These are phyloP conservation scores for Hipposideros larvatus DNA, from an alignment of 2,797 vertebrate species.

Conservation along the genomic window DNA sequence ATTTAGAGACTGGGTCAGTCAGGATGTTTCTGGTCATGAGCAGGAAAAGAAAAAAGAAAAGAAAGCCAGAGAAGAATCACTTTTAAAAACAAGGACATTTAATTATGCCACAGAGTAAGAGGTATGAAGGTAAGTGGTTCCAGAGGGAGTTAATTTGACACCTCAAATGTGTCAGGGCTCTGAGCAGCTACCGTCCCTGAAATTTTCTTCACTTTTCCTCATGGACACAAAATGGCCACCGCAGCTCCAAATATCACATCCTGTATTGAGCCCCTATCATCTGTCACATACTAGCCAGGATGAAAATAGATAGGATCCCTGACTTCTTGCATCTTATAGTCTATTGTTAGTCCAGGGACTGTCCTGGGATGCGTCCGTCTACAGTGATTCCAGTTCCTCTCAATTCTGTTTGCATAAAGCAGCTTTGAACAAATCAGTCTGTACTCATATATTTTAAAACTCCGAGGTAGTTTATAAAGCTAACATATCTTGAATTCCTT, in stretches of 20 bases:
- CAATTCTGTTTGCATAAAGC: neutral
- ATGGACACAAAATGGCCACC: neutral
- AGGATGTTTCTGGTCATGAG: neutral
- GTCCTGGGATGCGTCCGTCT: accelerated
- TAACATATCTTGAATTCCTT: neutral
- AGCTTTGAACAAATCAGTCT: neutral
- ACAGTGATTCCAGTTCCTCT: neutral
- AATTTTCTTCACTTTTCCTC: neutral
- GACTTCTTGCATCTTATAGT: neutral
- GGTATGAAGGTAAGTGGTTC: neutral
- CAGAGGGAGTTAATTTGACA: neutral
- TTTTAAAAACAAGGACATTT: neutral
- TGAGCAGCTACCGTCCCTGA: neutral
- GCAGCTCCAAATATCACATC: neutral
- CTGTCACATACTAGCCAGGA: neutral
- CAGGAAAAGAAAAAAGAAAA: neutral
- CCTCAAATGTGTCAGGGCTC: neutral
- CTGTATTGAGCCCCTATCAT: accelerated
- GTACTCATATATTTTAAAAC: neutral
- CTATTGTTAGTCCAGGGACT: neutral
- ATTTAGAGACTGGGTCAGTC: neutral
- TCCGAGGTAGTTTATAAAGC: neutral
- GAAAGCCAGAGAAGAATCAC: neutral
- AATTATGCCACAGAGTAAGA: neutral
- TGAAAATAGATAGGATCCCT: neutral